Evolutionary conservation across 2,113 vertebrate genomes (phyloP).

Genomic region (Psittacara wagleri): DNA sequence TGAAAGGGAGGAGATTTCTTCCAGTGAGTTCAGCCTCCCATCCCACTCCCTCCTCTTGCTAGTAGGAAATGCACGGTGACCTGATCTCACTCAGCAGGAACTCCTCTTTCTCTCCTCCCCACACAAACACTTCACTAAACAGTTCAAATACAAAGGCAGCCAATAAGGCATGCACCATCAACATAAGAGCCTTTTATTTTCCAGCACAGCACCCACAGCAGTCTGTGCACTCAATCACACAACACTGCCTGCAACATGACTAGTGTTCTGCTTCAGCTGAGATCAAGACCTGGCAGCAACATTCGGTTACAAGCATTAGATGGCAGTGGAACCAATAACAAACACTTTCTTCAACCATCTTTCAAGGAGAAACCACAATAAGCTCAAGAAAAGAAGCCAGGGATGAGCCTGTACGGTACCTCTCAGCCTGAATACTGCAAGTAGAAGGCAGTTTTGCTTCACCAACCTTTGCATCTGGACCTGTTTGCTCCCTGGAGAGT

Average conservation of each 20-base stretch:
- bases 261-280: not conserved
- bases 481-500: not conserved
- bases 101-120: not conserved
- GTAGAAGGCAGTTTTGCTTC: not conserved
- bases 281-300: not conserved
- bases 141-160: not conserved
- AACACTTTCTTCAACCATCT: not conserved
- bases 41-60: not conserved
- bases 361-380: not conserved
- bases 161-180: not conserved
- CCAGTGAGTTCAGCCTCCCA: not conserved
- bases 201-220: not conserved
- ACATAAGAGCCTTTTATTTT: not conserved
- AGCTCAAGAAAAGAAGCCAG: not conserved
- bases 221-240: not conserved
- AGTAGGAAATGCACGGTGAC: not conserved
- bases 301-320: not conserved
- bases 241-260: not conserved
- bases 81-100: not conserved
- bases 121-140: not conserved
- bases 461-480: conserved; percentile 34
- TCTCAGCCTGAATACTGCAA: accelerated
- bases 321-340: not conserved
- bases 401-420: accelerated
- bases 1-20: not conserved